These are phyloP conservation scores for Muraenolepis orangiensis DNA, from an alignment of 2,797 vertebrate species.

Conservation along the genomic window DNA sequence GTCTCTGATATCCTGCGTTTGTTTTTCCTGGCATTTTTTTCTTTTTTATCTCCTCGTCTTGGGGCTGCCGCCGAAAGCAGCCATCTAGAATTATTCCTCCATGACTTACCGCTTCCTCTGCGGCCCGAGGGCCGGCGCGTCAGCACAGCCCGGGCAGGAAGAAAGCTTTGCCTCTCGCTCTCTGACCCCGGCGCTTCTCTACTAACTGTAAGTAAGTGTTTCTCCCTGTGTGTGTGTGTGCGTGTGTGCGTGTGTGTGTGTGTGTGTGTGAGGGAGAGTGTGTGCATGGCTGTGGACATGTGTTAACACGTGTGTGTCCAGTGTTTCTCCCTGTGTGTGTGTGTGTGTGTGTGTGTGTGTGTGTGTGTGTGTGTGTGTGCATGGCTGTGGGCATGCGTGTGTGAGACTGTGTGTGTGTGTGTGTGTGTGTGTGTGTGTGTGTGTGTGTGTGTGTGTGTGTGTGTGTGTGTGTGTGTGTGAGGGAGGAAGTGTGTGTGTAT, in stretches of 20 bases:
- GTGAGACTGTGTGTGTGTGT: neutral
- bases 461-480: conserved; percentile 16
- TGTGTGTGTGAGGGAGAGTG: conserved; percentile 1
- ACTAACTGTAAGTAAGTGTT: neutral
- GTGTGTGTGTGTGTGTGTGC: conserved; percentile 19
- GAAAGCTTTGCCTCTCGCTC: conserved; percentile 41
- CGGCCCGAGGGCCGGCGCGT: conserved; percentile 41
- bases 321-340: neutral
- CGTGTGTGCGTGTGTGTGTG: neutral
- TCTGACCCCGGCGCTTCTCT: conserved; percentile 36
- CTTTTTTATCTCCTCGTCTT: conserved; percentile 34
- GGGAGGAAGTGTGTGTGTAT: neutral
- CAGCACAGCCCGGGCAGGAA: conserved; percentile 65
- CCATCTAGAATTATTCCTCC: conserved; percentile 51
- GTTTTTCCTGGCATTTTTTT: conserved; percentile 52
- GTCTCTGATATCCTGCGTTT: conserved; percentile 62
- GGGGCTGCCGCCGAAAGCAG: conserved; percentile 20
- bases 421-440: neutral
- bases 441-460: conserved; percentile 20
- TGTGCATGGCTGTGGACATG: neutral
- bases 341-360: conserved; percentile 1
- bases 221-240: neutral
- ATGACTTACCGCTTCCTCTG: conserved; percentile 68
- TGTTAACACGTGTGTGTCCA: no score
- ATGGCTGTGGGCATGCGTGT: conserved; percentile 10